phyloP scores from a whole-genome alignment of 1,140 invertebrate genomes.

The Pseudomyrmex dendroicus region DNA sequence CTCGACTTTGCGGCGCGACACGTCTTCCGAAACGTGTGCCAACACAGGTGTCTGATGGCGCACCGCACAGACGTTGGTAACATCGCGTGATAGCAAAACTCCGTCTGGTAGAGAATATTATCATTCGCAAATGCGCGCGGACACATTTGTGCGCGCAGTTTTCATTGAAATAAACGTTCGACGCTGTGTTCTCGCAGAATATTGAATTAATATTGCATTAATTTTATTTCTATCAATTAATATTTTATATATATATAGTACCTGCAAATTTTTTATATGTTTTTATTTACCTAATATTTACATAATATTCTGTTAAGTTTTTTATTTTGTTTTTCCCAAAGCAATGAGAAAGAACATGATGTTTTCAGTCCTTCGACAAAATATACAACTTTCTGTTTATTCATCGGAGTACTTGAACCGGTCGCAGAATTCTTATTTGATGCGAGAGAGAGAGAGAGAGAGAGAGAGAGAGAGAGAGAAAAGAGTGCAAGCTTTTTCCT shows the following conservation, averaged over 20 bases:
- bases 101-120: neutral
- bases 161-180: neutral
- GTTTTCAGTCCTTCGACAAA: conserved; percentile 5
- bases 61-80: conserved; percentile 16
- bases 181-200: neutral
- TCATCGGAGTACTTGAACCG: conserved; percentile 33
- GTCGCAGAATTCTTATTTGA: neutral
- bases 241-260: too few species aligned
- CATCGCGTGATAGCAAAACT: neutral
- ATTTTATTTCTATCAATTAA: neutral
- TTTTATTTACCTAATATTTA: too few species aligned
- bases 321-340: neutral
- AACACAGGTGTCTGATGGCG: conserved; percentile 31
- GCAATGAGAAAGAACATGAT: neutral
- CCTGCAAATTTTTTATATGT: too few species aligned
- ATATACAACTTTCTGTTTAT: conserved; percentile 33
- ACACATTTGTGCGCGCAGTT: neutral
- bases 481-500: neutral
- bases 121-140: conserved; percentile 5
- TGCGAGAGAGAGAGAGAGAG: too few species aligned
- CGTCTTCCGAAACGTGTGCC: conserved; percentile 56
- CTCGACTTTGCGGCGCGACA: conserved; percentile 57
- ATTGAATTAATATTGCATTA: neutral
- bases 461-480: too few species aligned
- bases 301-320: neutral